phyloP scores from a whole-genome alignment of 2,797 vertebrate species.

The Eulemur coronatus region DNA sequence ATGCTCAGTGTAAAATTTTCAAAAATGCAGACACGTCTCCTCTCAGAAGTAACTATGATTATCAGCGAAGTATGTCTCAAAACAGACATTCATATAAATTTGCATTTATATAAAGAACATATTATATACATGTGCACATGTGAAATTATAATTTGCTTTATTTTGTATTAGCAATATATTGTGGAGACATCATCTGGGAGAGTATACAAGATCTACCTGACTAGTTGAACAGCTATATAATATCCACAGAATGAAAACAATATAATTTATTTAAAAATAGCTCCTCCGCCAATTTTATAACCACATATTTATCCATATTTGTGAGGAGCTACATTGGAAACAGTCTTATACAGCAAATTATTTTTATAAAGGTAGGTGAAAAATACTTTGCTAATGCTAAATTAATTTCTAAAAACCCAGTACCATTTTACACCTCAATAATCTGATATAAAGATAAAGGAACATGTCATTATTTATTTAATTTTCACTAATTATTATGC shows the following conservation, averaged over 20 bases:
- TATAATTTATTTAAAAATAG: constrained; percentile 4
- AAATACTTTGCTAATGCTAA: not conserved
- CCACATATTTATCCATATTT: not conserved
- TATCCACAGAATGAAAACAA: not conserved
- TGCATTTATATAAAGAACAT: not conserved
- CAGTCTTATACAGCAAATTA: not conserved
- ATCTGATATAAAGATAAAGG: not conserved
- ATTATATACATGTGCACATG: not conserved
- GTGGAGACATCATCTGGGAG: not conserved
- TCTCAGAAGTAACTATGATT: not conserved
- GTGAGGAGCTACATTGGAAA: not conserved
- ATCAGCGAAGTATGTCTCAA: not conserved
- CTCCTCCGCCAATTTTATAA: not conserved
- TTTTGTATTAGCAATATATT: not conserved
- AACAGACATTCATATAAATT: constrained; percentile 5
- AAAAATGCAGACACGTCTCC: not conserved
- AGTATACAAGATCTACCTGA: not conserved
- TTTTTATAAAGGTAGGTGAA: not conserved
- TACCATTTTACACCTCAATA: not conserved
- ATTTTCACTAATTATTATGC: not conserved
- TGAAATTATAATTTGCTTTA: not conserved
- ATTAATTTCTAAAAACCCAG: constrained; percentile 3
- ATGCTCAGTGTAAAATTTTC: not conserved
- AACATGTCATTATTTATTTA: not conserved
- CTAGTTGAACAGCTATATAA: not conserved